Percentiles rank a stretch among this genome's conserved stretches.
phyloP scores from a whole-genome alignment of 92 coral and sea anemone genomes.

The Epizoanthus stellaris region DNA sequence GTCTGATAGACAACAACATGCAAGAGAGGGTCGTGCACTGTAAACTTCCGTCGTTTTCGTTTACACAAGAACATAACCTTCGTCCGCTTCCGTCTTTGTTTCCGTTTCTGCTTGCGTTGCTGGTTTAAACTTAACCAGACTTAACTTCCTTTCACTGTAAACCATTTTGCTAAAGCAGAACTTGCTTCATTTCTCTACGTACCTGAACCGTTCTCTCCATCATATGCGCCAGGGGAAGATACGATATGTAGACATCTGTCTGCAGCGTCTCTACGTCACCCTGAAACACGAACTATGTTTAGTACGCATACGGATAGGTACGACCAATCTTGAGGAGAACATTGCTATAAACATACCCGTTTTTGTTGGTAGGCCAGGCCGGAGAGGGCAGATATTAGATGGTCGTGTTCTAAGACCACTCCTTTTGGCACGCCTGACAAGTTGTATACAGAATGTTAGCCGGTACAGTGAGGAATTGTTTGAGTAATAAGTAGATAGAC shows the following conservation, averaged over 20 bases:
- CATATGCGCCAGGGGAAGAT: constrained; percentile 93
- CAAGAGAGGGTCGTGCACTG: too few species aligned
- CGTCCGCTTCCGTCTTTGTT: too few species aligned
- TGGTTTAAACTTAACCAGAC: too few species aligned
- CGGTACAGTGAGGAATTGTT: too few species aligned
- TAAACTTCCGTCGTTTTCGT: too few species aligned
- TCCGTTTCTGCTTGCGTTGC: too few species aligned
- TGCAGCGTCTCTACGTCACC: constrained; percentile 59
- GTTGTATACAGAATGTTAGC: too few species aligned
- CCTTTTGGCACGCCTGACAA: constrained; percentile 32
- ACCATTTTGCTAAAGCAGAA: too few species aligned
- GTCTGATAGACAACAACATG: too few species aligned
- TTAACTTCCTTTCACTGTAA: too few species aligned
- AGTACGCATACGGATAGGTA: neutral
- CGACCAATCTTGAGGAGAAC: constrained; percentile 20
- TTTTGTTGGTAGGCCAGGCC: constrained; percentile 1
- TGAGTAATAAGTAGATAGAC: too few species aligned
- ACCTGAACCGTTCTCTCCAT: constrained; percentile 87
- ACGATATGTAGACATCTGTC: constrained; percentile 81
- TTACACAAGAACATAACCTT: too few species aligned
- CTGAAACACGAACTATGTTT: constrained; percentile 38
- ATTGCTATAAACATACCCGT: constrained; percentile 14
- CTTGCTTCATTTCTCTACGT: neutral
- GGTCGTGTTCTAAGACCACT: constrained; percentile 22
- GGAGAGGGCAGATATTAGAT: constrained; percentile 9